Conservation (phyloP, 2,113 vertebrate species). For the Channa maculata region DNA sequence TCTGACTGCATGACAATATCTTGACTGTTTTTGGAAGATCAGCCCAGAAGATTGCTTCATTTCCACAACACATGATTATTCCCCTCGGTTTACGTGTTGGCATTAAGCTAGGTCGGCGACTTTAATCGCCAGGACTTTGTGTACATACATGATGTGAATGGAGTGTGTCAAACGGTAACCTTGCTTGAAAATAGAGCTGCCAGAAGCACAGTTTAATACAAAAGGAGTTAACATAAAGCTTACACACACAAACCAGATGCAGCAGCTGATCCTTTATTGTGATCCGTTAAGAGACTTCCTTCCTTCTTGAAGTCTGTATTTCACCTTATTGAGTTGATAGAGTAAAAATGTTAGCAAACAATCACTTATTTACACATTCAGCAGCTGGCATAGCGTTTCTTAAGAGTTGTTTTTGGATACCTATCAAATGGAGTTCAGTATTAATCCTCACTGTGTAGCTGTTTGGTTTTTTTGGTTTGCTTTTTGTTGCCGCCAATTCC, state of each 20-base stretch:
- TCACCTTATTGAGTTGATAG: too few relatives aligned
- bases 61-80: conserved; percentile 74
- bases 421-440: too few relatives aligned
- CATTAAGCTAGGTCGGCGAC: conserved; percentile 29
- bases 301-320: background rate
- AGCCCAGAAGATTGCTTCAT: conserved; percentile 59
- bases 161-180: conserved; percentile 20
- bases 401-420: too few relatives aligned
- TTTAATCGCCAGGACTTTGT: conserved; percentile 47
- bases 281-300: conserved; percentile 12
- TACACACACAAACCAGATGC: conserved; percentile 16
- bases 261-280: conserved; percentile 7
- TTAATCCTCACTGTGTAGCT: too few relatives aligned
- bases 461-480: too few relatives aligned
- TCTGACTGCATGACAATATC: conserved; percentile 26
- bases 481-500: too few relatives aligned
- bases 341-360: background rate
- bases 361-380: background rate
- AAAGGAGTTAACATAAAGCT: conserved; percentile 11
- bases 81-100: conserved; percentile 29
- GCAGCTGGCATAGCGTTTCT: background rate
- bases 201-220: background rate
- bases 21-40: conserved; percentile 59
- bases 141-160: background rate
- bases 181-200: conserved; percentile 20